Base-by-base conservation (phyloP, 2,797 vertebrate species). In the Falco novaeseelandiae region DNA sequence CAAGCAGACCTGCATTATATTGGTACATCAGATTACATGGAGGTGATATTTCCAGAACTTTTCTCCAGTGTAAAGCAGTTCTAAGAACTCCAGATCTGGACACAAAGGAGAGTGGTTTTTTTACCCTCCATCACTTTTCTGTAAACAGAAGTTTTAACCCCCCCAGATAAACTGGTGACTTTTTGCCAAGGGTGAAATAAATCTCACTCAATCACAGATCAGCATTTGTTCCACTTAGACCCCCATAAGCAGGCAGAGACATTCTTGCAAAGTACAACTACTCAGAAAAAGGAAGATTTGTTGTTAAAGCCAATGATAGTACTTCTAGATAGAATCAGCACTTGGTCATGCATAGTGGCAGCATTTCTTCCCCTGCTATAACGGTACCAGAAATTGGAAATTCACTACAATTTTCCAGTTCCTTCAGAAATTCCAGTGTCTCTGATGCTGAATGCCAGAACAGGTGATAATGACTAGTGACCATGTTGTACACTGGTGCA, bases 11-110 rank as follows among this genome's bases (percentile, higher is more conserved):
- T 92, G 83, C 34, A 65, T 95, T 95, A 48, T 80, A 54, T 83
- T 89, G 90, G 82, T 92, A 95, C 91, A 90, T 90, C 86, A 93
- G 91, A 94, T 89, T 91, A 83, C 44, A 83, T 11, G 26, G 87
- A 95, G 73, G 49, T 96, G 94, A 71, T 71, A 87, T 92, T 97
- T 90, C 57, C 14, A 30, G 72, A 89, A 92, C 51, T 95, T 95
- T 69, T 90, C 54, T 71, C 89, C 69, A 93, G 58, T 55, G 44
- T 13, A 67, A 91, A 97, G 58, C 80, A 82, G 69, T 95, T 94
- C 58, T 87, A 93, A 97, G 97, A 97, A 19, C 83, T 96, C 65
- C 36, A 66, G 11, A 76, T 25, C 25, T 65, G 32, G 32, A 69
- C 40, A 59, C 23, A 89, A 88, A 89, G 8, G 23, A 74, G 12